Conservation (phyloP, 2,888 invertebrate genomes). For the Drosophila mimica region DNA sequence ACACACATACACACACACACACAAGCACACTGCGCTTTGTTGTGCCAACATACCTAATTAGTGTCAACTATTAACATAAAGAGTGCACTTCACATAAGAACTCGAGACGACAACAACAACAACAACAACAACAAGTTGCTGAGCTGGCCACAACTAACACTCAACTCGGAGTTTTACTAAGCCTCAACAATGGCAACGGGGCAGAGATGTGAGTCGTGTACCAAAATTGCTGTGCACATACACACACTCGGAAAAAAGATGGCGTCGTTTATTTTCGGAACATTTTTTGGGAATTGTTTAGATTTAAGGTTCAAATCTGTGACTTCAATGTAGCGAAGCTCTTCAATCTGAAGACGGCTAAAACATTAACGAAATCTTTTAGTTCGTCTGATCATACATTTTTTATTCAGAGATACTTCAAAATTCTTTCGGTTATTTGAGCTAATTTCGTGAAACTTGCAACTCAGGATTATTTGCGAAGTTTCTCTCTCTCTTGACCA, state of each 20-base stretch:
- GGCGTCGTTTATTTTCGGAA: background rate
- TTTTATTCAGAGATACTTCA: background rate
- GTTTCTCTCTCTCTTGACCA: too few species aligned
- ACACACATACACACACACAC: slow-evolving; percentile 19
- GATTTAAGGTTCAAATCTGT: background rate
- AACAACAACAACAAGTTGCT: slow-evolving; percentile 40
- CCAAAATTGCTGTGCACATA: slow-evolving; percentile 58
- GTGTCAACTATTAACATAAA: slow-evolving; percentile 81
- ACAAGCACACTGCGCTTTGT: slow-evolving; percentile 58
- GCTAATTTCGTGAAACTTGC: background rate
- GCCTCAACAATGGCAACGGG: slow-evolving; percentile 53
- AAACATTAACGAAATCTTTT: too few species aligned
- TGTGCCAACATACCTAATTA: slow-evolving; percentile 79
- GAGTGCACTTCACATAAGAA: slow-evolving; percentile 78
- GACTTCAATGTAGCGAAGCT: background rate
- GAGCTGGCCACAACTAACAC: slow-evolving; percentile 75
- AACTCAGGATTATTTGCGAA: background rate
- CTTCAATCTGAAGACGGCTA: too few species aligned
- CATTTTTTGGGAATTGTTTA: background rate
- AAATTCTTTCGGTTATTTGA: too few species aligned
- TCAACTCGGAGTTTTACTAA: slow-evolving; percentile 70
- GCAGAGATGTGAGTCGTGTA: slow-evolving; percentile 37
- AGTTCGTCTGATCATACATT: too few species aligned
- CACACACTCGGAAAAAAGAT: background rate
- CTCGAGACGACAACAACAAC: slow-evolving; percentile 68